These are phyloP conservation scores for Sebastolobus alascanus DNA, from an alignment of 2,797 vertebrate genomes.

Conservation along the genomic window DNA sequence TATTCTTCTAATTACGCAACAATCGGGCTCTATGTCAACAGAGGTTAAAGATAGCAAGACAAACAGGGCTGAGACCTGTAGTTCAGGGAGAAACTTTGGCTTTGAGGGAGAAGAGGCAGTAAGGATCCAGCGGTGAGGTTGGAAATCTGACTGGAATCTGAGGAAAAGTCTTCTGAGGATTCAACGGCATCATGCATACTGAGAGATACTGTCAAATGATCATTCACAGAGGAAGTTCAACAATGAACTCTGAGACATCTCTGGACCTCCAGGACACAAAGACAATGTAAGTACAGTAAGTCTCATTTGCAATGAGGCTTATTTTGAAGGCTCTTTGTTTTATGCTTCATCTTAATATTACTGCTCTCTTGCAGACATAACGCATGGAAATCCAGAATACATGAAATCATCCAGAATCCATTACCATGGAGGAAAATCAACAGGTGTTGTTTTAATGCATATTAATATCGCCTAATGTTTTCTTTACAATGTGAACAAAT, in stretches of 20 bases:
- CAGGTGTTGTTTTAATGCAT: constrained; percentile 39
- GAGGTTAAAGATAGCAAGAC: constrained; percentile 35
- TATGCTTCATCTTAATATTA: neutral
- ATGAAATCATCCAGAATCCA: constrained; percentile 55
- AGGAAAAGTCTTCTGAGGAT: neutral
- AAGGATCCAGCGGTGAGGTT: neutral
- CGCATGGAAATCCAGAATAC: constrained; percentile 62
- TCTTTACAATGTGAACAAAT: constrained; percentile 25
- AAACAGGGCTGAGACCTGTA: neutral
- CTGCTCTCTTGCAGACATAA: constrained; percentile 43
- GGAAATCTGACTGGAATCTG: neutral
- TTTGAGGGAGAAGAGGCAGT: neutral
- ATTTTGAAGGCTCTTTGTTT: neutral
- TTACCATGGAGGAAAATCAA: constrained; percentile 32
- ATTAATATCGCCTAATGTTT: constrained; percentile 19
- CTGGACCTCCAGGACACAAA: constrained; percentile 31
- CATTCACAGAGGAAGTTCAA: neutral
- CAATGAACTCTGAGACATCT: constrained; percentile 43
- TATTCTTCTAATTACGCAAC: constrained; percentile 31
- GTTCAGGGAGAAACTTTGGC: constrained; percentile 14
- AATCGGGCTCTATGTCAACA: constrained; percentile 30
- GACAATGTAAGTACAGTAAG: constrained; percentile 48
- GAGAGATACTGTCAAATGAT: neutral
- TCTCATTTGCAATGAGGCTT: neutral
- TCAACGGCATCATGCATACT: neutral